Evolutionary conservation across 2,888 invertebrate genomes (phyloP), one percentile per base, ranked within the genome.

Genomic region (Luperina nickerlii): DNA sequence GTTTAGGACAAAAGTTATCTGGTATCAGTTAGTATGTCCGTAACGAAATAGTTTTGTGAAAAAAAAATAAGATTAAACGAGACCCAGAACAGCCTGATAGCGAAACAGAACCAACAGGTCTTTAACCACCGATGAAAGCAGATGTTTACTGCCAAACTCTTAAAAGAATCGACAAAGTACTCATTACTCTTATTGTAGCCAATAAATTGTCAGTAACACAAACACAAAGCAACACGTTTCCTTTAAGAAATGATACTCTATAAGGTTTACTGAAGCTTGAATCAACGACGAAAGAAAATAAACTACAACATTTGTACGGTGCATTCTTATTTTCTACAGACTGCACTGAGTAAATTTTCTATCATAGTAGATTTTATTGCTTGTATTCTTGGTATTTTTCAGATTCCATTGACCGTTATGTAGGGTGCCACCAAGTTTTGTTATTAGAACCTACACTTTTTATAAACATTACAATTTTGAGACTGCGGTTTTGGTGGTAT

Each of bases 221-320:
- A 74, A 65, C 48, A 84, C 74, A 75, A 86, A 83, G 83, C 74
- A 83, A 83, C 83, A 83, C 51, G 77, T 83, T 83, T 68, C 63
- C 77, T 74, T 77, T 74, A 68, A 63, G 73, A 86, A 82, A 75
- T 81, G 69, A 86, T 86, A 83, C 76, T 73, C 48, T 76, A 71
- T 76, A 74, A 74, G 83, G 83, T 84, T 81, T 75, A 82, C 67
- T 74, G 73, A 86, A 84, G 70, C 83, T 82, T 69, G 83, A 82
- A 82, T 73, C 70, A 76, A 69, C 48, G 69, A 51, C 20, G 38
- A 73, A 65, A 51, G 75, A 54, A 84, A 82, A 83, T 62, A 86
- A 76, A 76, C 66, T 74, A 67, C 48, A 65, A 45, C 67, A 76
- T 71, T 71, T 82, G 70, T 85, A 48, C 65, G 32, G 60, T 38